Conservation (phyloP, 2,113 vertebrate genomes). For the Hemicordylus capensis region DNA sequence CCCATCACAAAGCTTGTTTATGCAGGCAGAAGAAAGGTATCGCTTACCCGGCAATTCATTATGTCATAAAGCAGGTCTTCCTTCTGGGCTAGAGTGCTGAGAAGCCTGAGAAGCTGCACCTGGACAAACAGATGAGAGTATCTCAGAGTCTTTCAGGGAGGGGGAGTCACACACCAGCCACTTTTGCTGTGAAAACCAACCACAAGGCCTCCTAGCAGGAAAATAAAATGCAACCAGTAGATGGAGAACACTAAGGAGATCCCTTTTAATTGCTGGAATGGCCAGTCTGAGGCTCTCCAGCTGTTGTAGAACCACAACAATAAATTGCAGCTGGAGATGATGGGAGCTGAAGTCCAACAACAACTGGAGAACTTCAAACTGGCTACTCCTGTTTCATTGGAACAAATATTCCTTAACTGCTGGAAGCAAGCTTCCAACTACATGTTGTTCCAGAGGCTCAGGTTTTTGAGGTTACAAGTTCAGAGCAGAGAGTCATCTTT, state of each 20-base stretch:
- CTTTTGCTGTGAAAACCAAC: neutral
- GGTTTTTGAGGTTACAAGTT: neutral
- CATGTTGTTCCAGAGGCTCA: neutral
- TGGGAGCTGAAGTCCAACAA: no score
- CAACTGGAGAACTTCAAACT: no score
- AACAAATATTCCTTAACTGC: no score
- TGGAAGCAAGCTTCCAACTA: neutral
- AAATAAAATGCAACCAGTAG: neutral
- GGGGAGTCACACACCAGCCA: neutral
- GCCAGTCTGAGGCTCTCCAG: no score
- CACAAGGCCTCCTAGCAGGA: neutral
- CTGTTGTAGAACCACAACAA: no score
- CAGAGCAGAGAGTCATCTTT: neutral
- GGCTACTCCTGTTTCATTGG: no score
- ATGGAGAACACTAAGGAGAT: neutral
- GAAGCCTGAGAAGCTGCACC: constrained; percentile 55
- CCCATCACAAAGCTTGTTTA: neutral
- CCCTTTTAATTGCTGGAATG: neutral
- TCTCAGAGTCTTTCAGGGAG: rapidly evolving
- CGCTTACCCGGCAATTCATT: constrained; percentile 40
- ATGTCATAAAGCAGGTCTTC: constrained; percentile 54
- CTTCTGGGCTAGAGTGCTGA: constrained; percentile 47
- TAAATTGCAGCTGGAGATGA: no score
- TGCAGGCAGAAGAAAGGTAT: neutral
- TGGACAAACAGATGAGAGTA: neutral